A percentile compares a stretch with the other conserved stretches of the same genome.
These are phyloP conservation scores for Hemichromis elongatus DNA, from an alignment of 2,113 vertebrate species.

Conservation along the genomic window DNA sequence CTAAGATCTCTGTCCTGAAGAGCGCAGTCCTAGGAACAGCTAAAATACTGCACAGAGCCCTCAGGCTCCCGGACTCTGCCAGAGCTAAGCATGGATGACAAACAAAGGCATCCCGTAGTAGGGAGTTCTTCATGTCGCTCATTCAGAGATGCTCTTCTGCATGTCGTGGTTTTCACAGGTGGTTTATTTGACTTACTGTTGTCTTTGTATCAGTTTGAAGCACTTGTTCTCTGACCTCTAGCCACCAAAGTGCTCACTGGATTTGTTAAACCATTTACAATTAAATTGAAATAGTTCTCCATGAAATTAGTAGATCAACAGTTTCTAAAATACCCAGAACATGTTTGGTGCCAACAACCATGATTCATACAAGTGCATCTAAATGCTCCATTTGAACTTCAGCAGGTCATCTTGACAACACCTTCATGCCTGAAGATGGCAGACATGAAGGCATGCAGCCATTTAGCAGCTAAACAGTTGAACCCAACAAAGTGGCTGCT, in stretches of 20 bases:
- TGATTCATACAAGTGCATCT: not conserved
- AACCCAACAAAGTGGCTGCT: not conserved
- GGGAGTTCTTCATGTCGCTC: not conserved
- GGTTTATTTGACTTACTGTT: not conserved
- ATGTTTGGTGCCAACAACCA: not conserved
- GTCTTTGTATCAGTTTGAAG: not conserved
- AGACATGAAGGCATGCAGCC: not conserved
- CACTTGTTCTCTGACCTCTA: not conserved
- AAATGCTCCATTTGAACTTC: not conserved
- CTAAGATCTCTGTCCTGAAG: too few species aligned
- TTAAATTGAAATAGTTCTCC: not conserved
- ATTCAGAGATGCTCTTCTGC: not conserved
- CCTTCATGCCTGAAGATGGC: not conserved
- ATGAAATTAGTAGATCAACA: not conserved
- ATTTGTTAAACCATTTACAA: not conserved
- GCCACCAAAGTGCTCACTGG: not conserved
- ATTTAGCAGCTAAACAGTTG: not conserved
- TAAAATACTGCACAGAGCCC: too few species aligned
- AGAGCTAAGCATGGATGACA: too few species aligned
- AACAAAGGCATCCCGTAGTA: too few species aligned
- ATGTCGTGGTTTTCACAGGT: not conserved
- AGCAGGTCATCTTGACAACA: not conserved
- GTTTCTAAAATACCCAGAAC: not conserved
- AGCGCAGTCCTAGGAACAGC: too few species aligned
- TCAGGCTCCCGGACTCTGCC: too few species aligned